Evolutionary conservation across 2,888 invertebrate genomes (phyloP).

Genomic region (Zaprionus lineosus): DNA sequence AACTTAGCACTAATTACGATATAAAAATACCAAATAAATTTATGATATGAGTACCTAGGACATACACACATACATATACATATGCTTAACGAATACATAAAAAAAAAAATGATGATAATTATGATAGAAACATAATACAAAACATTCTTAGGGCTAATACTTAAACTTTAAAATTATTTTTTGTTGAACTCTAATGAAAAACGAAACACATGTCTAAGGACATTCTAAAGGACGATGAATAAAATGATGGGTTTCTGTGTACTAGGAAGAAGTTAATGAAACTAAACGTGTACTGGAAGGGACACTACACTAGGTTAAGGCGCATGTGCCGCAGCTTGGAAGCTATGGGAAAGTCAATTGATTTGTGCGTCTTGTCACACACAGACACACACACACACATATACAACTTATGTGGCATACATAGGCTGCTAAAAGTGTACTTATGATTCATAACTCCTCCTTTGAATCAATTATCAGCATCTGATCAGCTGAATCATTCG

Average conservation of each 20-base stretch:
- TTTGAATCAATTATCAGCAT: slow-evolving; percentile 39
- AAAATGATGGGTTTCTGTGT: slow-evolving; percentile 16
- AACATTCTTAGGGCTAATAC: too few relatives aligned
- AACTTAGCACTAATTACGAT: slow-evolving; percentile 24
- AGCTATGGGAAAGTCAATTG: slow-evolving; percentile 37
- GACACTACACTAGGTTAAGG: slow-evolving; percentile 5
- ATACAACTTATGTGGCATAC: too few relatives aligned
- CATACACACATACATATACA: slow-evolving; percentile 14
- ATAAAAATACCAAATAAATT: too few relatives aligned
- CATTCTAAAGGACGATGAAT: slow-evolving; percentile 47
- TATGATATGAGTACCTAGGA: too few relatives aligned
- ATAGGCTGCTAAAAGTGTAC: too few relatives aligned
- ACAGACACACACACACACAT: not conserved
- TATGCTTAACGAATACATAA: too few relatives aligned
- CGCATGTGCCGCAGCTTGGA: slow-evolving; percentile 40
- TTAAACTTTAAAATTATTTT: too few relatives aligned
- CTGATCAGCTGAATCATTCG: slow-evolving; percentile 24
- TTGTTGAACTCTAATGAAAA: too few relatives aligned
- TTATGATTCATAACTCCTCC: not conserved
- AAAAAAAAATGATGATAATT: too few relatives aligned
- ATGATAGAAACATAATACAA: too few relatives aligned
- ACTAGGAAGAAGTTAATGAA: not conserved
- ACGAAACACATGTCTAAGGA: not conserved
- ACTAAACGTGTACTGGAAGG: slow-evolving; percentile 18
- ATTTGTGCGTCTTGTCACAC: slow-evolving; percentile 19